These are phyloP conservation scores for Himalopsyche anomala DNA, from an alignment of 2,888 invertebrate species.

Conservation along the genomic window DNA sequence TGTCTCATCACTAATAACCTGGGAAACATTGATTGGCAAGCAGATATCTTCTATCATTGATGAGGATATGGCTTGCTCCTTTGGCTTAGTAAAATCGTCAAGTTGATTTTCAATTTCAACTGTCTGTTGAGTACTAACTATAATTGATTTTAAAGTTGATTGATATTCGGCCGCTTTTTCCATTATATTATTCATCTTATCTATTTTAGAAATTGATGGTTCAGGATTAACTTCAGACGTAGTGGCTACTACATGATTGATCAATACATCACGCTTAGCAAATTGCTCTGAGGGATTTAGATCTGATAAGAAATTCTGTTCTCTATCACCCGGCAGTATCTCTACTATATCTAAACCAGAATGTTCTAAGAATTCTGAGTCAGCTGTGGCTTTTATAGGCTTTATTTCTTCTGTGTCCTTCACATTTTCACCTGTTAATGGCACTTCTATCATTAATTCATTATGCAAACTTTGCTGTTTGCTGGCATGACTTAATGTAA, in stretches of 20 bases:
- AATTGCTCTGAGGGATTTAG: slow-evolving; percentile 71
- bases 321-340: slow-evolving; percentile 74
- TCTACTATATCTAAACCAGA: slow-evolving; percentile 80
- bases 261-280: slow-evolving; percentile 76
- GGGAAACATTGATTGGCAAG: slow-evolving; percentile 60
- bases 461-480: slow-evolving; percentile 71
- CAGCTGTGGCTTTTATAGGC: slow-evolving; percentile 76
- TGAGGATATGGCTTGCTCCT: slow-evolving; percentile 58
- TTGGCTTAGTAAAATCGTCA: slow-evolving; percentile 59
- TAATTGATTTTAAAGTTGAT: slow-evolving; percentile 58
- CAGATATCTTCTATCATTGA: slow-evolving; percentile 54
- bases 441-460: slow-evolving; percentile 72
- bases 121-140: slow-evolving; percentile 59
- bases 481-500: slow-evolving; percentile 68
- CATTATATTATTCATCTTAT: slow-evolving; percentile 68
- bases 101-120: slow-evolving; percentile 57
- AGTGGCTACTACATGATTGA: slow-evolving; percentile 75
- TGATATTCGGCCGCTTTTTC: slow-evolving; percentile 69
- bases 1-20: slow-evolving; percentile 67
- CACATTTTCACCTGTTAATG: slow-evolving; percentile 75
- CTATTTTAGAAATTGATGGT: slow-evolving; percentile 69
- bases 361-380: slow-evolving; percentile 76
- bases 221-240: slow-evolving; percentile 74
- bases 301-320: slow-evolving; percentile 72
- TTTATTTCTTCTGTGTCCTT: slow-evolving; percentile 76